Base-by-base conservation (phyloP, 2,888 invertebrate genomes). In the Nebria salina region DNA sequence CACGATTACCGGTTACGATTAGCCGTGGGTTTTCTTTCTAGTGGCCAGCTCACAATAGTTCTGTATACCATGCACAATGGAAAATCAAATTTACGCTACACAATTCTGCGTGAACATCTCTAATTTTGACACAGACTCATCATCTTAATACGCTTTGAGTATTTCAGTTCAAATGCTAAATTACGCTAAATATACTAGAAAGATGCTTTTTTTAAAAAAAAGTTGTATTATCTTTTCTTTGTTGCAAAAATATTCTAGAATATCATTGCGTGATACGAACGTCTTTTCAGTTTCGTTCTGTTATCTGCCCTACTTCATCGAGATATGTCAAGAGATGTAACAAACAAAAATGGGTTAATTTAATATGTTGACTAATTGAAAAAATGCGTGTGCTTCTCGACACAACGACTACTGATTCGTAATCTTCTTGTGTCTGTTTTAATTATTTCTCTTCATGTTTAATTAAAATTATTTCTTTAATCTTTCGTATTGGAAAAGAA, bases 1-100 rank as follows among this genome's bases (percentile, higher is more conserved):
- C 75, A 26, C 77, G 78, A 78, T 78, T 78, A 78, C 78, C 73
- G 72, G 72, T 65, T 73, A 34, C 25, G 66, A 78, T 41, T 70
- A 70, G 70, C 34, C 6, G 8, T 70, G 11, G 25, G 25, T 54
- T 54, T 13, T 68, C n/a, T 5, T 68, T 26, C 13, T 26, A 26
- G n/a, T 70, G 11, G 34, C 7, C 70, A 26, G 25, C 25, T 34
- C 70, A 26, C 70, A 25, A 70, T 34, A 70, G 70, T 70, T 26
- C 7, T 34, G 34, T 20, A 70, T 25, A 66, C 13, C 68, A 15
- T 25, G 68, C 26, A 68, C 66, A 66, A 66, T 13, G 13, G 66
- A 66, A 25, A 66, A 66, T 20, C n/a, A 1, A 7, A 15, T 66
- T 25, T 7, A 66, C n/a, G 25, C 7, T 66, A 8, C n/a, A 13